A percentile compares a stretch with the other conserved stretches of the same genome.
Evolutionary conservation across 1,140 invertebrate species (phyloP).

Genomic region (Neotoxoptera formosana): DNA sequence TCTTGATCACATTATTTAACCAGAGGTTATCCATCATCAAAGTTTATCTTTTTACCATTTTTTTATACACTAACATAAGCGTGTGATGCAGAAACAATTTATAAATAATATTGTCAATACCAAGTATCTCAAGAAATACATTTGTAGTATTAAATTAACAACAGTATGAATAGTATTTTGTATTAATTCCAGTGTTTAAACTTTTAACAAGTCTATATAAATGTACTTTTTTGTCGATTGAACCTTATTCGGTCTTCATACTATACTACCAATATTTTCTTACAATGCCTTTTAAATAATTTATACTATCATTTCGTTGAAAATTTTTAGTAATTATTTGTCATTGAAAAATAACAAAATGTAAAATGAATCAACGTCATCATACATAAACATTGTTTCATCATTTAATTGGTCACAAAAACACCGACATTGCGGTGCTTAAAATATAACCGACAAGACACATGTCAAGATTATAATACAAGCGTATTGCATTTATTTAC

Average conservation of each 20-base stretch:
- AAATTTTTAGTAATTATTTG: background rate
- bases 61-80: background rate
- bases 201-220: background rate
- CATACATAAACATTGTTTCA: background rate
- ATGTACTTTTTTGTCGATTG: background rate
- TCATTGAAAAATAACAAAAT: background rate
- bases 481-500: background rate
- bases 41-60: background rate
- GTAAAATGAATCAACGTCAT: background rate
- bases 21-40: background rate
- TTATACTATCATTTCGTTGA: background rate
- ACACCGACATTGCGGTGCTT: background rate
- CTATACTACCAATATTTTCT: background rate
- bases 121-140: too few species aligned
- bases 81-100: background rate
- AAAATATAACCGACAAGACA: background rate
- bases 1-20: background rate
- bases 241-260: background rate
- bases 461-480: background rate
- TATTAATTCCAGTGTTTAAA: background rate
- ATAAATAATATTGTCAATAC: background rate
- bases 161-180: background rate
- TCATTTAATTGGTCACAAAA: background rate
- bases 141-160: too few species aligned
- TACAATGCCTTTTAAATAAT: background rate